phyloP scores from a whole-genome alignment of 2,797 vertebrate genomes.

The Sebastes oblongus region DNA sequence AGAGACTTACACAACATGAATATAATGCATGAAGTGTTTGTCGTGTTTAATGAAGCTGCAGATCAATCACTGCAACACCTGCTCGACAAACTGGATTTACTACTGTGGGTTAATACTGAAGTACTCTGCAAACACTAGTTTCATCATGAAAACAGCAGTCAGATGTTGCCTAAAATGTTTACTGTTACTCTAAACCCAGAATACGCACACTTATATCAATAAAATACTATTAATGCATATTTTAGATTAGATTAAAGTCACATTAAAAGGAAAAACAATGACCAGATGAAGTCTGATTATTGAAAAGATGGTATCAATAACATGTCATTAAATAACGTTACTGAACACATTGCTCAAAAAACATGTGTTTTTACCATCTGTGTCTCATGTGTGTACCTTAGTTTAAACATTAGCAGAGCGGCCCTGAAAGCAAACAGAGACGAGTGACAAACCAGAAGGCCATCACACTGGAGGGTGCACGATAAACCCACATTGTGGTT shows the following conservation, averaged over 20 bases:
- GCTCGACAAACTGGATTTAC: neutral
- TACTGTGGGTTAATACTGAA: neutral
- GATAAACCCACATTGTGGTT: neutral
- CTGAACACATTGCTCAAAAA: neutral
- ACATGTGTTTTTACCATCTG: neutral
- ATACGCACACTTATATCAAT: neutral
- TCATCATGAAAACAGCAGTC: neutral
- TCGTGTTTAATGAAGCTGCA: neutral
- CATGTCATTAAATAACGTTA: neutral
- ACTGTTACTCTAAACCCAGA: too few species aligned
- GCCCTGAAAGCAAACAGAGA: constrained; percentile 45
- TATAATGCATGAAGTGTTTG: neutral
- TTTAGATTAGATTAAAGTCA: neutral
- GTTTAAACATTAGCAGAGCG: constrained; percentile 63
- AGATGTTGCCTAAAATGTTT: neutral
- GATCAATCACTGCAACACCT: neutral
- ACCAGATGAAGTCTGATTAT: neutral
- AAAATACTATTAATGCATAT: neutral
- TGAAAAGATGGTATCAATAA: neutral
- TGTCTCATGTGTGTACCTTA: constrained; percentile 19
- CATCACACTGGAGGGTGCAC: constrained; percentile 3
- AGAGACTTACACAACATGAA: neutral
- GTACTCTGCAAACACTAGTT: neutral
- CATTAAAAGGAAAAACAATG: neutral
- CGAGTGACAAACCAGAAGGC: neutral